Conservation (phyloP, 2,888 invertebrate species). For the Cabera pusaria region DNA sequence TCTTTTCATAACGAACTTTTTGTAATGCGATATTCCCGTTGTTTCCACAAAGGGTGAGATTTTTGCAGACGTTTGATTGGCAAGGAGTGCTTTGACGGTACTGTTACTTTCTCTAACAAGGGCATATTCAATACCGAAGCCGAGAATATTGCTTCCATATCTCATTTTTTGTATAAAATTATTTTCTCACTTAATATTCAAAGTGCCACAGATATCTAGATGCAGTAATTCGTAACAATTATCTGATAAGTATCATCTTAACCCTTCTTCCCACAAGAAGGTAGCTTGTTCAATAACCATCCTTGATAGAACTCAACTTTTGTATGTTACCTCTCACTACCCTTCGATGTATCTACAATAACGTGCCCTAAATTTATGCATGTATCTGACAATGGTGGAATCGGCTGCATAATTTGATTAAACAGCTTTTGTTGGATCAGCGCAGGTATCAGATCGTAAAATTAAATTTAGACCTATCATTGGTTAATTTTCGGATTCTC, state of each 20-base stretch:
- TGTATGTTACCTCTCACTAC: constrained; percentile 62
- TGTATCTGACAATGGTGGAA: constrained; percentile 71
- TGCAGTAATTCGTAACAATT: constrained; percentile 78
- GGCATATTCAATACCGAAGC: constrained; percentile 35
- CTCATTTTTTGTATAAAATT: no score
- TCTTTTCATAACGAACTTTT: constrained; percentile 80
- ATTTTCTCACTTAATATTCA: no score
- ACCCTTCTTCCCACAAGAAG: constrained; percentile 79
- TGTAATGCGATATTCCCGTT: constrained; percentile 78
- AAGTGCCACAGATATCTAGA: constrained; percentile 54
- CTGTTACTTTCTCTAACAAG: constrained; percentile 55
- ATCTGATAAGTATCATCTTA: constrained; percentile 78
- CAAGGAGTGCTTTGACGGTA: constrained; percentile 62
- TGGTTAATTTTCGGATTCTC: constrained; percentile 81
- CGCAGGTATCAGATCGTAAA: constrained; percentile 81
- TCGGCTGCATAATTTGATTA: constrained; percentile 83
- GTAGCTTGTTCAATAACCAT: constrained; percentile 62
- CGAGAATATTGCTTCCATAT: constrained; percentile 8
- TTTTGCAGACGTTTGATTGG: constrained; percentile 64
- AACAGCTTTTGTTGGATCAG: constrained; percentile 68
- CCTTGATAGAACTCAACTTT: constrained; percentile 66
- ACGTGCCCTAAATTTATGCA: constrained; percentile 78
- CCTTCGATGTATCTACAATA: constrained; percentile 72
- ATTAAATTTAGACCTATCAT: constrained; percentile 81
- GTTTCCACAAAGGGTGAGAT: constrained; percentile 76